Base-by-base conservation (phyloP, 2,797 vertebrate genomes). In the Pseudopleuronectes americanus region DNA sequence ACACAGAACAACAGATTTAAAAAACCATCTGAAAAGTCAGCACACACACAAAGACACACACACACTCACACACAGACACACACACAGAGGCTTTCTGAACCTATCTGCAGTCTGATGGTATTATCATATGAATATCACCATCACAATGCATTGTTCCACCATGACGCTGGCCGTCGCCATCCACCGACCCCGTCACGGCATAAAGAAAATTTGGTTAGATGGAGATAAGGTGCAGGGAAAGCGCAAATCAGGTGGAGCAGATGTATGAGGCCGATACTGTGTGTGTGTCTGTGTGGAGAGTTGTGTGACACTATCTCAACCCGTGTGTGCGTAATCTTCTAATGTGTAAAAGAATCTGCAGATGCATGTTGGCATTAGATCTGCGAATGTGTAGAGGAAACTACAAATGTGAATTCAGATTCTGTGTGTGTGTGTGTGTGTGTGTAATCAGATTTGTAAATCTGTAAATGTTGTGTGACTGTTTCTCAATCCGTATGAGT, bases 51-150 rank as follows among this genome's bases (percentile, higher is more conserved):
- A n/a, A 68, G 54, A 70, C 61, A 75, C 41, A 43, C 38, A 66
- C 7, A 8, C 28, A 8, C 28, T 1, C 28, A 31, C 28, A 7
- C 61, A 75, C 13, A 43, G 31, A 65, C 38, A 59, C 7, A 7
- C 6, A 19, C 33, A 53, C 64, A 62, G 6, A 43, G 64, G 33
- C 43, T 61, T 61, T 77, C 58, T 61, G 33, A 64, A 78, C 73
- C 76, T 79, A 74, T 87, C 78, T 76, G 77, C 77, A 57, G 80
- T 86, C 86, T 87, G 85, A 84, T 86, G 88, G 80, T 84, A 92
- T 93, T 93, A 92, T 93, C 93, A 92, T 92, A 92, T 92, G 92
- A 93, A 93, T 91, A 92, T 93, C 89, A 81, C 88, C 69, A 75
- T 74, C 89, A 81, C 90, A 69, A 74, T 74, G 87, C 90, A 89